phyloP scores from a whole-genome alignment of 2,113 vertebrate genomes.

The Rhinichthys klamathensis region DNA sequence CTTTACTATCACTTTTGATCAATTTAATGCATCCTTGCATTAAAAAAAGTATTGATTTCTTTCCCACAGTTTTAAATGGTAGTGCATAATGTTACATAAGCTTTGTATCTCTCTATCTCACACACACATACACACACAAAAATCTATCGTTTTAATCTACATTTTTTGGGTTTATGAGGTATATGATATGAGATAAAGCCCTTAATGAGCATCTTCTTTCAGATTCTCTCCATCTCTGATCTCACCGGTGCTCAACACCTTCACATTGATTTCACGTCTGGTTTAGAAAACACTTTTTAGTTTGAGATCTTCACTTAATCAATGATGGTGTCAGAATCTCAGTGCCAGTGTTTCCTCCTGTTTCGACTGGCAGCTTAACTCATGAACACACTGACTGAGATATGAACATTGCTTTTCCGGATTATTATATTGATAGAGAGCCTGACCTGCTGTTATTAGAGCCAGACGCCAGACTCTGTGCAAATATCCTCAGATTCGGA shows the following conservation, averaged over 20 bases:
- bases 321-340: not conserved
- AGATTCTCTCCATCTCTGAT: not conserved
- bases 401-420: not conserved
- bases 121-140: no score
- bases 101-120: no score
- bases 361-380: not conserved
- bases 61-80: no score
- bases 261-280: not conserved
- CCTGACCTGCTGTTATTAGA: not conserved
- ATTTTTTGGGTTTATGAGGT: not conserved
- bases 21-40: no score
- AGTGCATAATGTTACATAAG: no score
- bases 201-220: not conserved
- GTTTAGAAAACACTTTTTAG: not conserved
- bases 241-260: not conserved
- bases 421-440: not conserved
- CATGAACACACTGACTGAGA: not conserved
- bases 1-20: no score
- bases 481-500: not conserved
- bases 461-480: not conserved
- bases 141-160: not conserved
- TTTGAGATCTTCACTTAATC: not conserved
- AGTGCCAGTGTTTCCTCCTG: not conserved
- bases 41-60: no score
- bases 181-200: not conserved